Base-by-base conservation (phyloP, 2,888 invertebrate species). In the Cyclophora punctaria region DNA sequence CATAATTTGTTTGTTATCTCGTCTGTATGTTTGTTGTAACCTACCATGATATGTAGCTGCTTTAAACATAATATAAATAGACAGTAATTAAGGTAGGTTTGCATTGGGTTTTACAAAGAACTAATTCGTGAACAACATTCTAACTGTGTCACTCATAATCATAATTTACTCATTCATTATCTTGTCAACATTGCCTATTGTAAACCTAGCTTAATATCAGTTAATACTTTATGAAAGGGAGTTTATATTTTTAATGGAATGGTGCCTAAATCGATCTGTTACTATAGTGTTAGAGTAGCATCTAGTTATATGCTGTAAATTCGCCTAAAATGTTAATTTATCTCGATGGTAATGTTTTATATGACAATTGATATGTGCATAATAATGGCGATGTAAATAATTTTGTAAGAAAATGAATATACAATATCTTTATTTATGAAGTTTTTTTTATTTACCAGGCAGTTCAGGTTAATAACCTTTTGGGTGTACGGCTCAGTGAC, bases 331-430 rank as follows among this genome's bases (percentile, higher is more conserved):
- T 73, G 71, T 78, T 82, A 80, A 85, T 80, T 83, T 85, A 86
- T 86, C 75, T 78, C 71, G 73, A 75, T 72, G 77, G 74, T 83
- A 85, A 81, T 80, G 77, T 83, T 83, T 85, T 80, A 78, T 83
- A 86, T 83, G 83, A 83, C 78, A 80, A 78, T 75, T 70, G 73
- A 78, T 80, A 84, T 83, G 81, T 83, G 82, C 83, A 86, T 84
- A 83, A 81, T 85, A 80, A 76, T 73, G 71, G 75, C 78, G 80
- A 76, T 86, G 87, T 87, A 87, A 85, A 88, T 87, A 85, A 81
- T 87, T 87, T 83, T 87, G 73, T 81, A 80, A 78, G 78, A 78
- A 80, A 81, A 80, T 78, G 73, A 75, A 82, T 83, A 85, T 83
- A 84, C 78, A 86, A 78, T 85, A 82, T 84, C 79, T 80, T 81